These are phyloP conservation scores for Mactra quadrangularis DNA, from an alignment of 1,140 invertebrate species.

Conservation along the genomic window DNA sequence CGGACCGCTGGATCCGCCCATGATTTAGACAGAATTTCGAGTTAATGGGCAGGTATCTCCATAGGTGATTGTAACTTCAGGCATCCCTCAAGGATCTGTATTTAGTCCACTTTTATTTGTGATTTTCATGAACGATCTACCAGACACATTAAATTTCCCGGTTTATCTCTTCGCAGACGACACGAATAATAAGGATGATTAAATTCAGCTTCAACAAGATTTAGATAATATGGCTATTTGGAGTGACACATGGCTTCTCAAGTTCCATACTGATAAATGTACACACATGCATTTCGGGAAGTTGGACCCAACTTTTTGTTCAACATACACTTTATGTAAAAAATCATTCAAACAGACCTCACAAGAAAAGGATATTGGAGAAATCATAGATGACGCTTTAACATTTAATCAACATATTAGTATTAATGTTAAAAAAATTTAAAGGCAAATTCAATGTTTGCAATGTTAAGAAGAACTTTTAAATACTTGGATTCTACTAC, in stretches of 20 bases:
- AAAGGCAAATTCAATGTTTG: slow-evolving; percentile 13
- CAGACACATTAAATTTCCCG: too few species aligned
- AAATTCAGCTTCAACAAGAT: slow-evolving; percentile 4
- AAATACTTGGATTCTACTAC: too few species aligned
- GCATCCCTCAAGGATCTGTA: slow-evolving; percentile 30
- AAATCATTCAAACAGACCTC: neutral
- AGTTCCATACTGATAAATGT: slow-evolving; percentile 59
- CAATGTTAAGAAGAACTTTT: too few species aligned
- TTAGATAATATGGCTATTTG: slow-evolving; percentile 26
- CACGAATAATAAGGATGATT: too few species aligned
- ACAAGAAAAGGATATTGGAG: slow-evolving; percentile 8
- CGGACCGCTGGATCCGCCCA: too few species aligned
- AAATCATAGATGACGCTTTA: neutral
- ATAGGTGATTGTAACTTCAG: slow-evolving; percentile 43
- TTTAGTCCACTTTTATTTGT: slow-evolving; percentile 63
- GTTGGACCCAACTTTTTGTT: too few species aligned
- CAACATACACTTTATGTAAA: neutral
- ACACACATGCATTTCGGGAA: neutral
- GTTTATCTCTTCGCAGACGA: too few species aligned
- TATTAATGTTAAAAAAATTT: slow-evolving; percentile 21
- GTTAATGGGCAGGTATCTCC: slow-evolving; percentile 41
- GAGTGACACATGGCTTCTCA: slow-evolving; percentile 39
- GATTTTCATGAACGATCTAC: slow-evolving; percentile 68
- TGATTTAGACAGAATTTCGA: too few species aligned
- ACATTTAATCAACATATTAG: slow-evolving; percentile 14